phyloP scores from a whole-genome alignment of 2,113 vertebrate genomes.

The Chionodraco myersi region DNA sequence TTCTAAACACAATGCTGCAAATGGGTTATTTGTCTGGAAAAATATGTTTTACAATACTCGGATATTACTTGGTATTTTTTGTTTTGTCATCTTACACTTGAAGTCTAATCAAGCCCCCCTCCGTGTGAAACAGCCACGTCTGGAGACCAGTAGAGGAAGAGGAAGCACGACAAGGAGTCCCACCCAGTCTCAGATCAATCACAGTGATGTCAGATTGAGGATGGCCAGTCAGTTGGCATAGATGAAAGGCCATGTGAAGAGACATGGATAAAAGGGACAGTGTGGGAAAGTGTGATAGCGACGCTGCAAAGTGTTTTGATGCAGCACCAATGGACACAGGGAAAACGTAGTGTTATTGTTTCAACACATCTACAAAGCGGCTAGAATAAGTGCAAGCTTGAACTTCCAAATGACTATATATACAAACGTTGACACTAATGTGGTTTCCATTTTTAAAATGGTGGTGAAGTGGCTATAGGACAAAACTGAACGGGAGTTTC shows the following conservation, averaged over 20 bases:
- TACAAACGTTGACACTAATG: constrained; percentile 3
- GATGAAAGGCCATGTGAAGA: constrained; percentile 57
- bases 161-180: constrained; percentile 59
- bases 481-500: constrained; percentile 60
- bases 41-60: constrained; percentile 4
- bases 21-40: neutral
- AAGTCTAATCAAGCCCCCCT: constrained; percentile 49
- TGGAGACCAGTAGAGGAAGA: constrained; percentile 52
- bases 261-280: constrained; percentile 33
- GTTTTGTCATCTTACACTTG: neutral
- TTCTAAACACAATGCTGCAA: neutral
- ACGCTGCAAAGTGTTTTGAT: neutral
- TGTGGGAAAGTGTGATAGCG: constrained; percentile 52
- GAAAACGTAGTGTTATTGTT: constrained; percentile 2
- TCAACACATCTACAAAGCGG: constrained; percentile 5
- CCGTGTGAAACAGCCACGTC: constrained; percentile 60
- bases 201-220: constrained; percentile 59
- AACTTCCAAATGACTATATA: constrained; percentile 19
- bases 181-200: constrained; percentile 62
- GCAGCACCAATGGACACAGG: neutral
- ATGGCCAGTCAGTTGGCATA: constrained; percentile 59
- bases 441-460: neutral
- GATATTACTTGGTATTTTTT: neutral
- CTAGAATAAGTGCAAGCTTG: neutral
- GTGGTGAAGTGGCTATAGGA: constrained; percentile 20